Percentiles rank a stretch among this genome's conserved stretches.
These are phyloP conservation scores for Kryptopterus vitreolus DNA, from an alignment of 2,797 vertebrate species.

Conservation along the genomic window DNA sequence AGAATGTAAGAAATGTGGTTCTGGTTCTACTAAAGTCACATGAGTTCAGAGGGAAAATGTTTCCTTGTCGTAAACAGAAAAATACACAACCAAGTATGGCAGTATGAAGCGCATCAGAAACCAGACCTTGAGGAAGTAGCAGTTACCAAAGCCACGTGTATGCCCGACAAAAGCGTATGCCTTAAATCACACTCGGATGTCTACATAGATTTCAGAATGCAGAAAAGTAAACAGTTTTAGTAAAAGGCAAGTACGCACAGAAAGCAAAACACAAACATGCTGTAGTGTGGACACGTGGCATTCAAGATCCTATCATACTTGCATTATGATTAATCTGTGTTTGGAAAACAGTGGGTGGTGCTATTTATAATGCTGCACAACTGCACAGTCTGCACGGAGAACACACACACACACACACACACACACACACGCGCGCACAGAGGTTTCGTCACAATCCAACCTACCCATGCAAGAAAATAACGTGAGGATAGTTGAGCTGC, in stretches of 20 bases:
- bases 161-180: neutral
- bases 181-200: neutral
- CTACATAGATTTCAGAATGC: neutral
- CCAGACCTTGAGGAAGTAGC: conserved; percentile 13
- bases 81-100: conserved; percentile 16
- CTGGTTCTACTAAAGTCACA: neutral
- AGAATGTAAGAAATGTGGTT: neutral
- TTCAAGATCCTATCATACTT: neutral
- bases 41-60: neutral
- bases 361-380: conserved; percentile 1
- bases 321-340: neutral
- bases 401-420: neutral
- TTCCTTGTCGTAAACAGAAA: conserved; percentile 8
- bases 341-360: conserved; percentile 15
- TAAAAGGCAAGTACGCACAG: neutral
- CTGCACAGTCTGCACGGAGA: neutral
- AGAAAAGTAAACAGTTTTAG: neutral
- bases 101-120: conserved; percentile 6
- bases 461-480: neutral
- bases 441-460: neutral
- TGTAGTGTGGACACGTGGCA: neutral
- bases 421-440: too few species aligned
- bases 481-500: neutral
- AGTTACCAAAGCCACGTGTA: conserved; percentile 15
- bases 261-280: neutral